Evolutionary conservation across 2,888 invertebrate genomes (phyloP).

Genomic region (Pardosa pseudoannulata): DNA sequence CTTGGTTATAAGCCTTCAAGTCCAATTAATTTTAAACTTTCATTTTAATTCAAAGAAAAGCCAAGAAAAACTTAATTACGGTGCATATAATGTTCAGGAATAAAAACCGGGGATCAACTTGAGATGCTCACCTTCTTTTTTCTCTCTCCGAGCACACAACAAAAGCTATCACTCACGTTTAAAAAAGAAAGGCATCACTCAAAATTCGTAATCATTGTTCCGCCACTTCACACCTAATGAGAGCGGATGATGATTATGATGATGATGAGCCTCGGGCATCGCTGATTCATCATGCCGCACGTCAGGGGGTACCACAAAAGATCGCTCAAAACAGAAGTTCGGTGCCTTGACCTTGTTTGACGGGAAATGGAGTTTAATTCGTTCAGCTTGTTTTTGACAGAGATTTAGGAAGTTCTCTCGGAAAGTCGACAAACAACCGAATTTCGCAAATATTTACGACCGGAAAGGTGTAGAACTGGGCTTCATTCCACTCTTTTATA

Average conservation of each 20-base stretch:
- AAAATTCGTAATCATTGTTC: constrained; percentile 19
- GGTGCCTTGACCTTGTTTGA: background rate
- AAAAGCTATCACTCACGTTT: background rate
- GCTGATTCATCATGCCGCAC: constrained; percentile 1
- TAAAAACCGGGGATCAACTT: background rate
- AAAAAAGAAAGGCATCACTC: constrained; percentile 2
- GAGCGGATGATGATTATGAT: constrained; percentile 19
- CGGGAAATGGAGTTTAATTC: background rate
- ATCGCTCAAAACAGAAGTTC: constrained; percentile 9
- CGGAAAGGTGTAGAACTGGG: too few species aligned
- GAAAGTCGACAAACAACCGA: background rate
- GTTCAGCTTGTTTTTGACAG: background rate
- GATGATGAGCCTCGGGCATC: background rate
- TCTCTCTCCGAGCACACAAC: background rate
- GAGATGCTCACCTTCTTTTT: background rate
- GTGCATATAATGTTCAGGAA: background rate
- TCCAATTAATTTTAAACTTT: background rate
- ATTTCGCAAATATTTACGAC: too few species aligned
- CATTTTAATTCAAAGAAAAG: background rate
- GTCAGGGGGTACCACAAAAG: constrained; percentile 12
- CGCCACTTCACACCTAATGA: constrained; percentile 17
- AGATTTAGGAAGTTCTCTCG: background rate
- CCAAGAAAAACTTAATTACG: background rate
- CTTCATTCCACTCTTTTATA: too few species aligned
- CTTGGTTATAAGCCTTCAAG: too few species aligned